phyloP scores from a whole-genome alignment of 2,888 invertebrate species.

The Hartigia nigra region DNA sequence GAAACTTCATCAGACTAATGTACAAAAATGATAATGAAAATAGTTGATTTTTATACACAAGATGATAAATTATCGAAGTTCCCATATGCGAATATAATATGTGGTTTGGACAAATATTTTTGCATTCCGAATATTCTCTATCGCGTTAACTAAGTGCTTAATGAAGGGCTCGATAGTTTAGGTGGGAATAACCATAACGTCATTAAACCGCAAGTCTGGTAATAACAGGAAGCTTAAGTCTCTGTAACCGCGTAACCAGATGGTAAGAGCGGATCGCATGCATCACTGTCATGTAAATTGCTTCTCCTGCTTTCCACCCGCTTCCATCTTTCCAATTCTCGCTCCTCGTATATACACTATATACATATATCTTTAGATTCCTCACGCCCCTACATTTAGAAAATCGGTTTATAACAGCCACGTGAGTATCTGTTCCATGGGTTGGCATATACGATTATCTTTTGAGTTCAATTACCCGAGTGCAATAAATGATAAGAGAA shows the following conservation, averaged over 20 bases:
- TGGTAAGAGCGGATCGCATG: slow-evolving; percentile 40
- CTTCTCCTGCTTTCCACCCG: slow-evolving; percentile 20
- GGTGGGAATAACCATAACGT: slow-evolving; percentile 30
- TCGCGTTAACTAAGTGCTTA: slow-evolving; percentile 13
- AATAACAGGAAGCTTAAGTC: slow-evolving; percentile 37
- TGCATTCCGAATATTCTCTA: not conserved
- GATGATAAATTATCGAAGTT: not conserved
- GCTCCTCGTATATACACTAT: not conserved
- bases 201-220: slow-evolving; percentile 44
- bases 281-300: slow-evolving; percentile 45
- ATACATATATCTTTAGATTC: not conserved
- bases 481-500: not conserved
- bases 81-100: not conserved
- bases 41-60: not conserved
- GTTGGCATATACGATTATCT: not conserved
- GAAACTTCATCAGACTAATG: not conserved
- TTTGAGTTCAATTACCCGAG: not conserved
- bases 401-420: slow-evolving; percentile 21
- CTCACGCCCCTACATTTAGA: slow-evolving; percentile 18
- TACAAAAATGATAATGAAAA: not conserved
- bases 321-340: not conserved
- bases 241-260: slow-evolving; percentile 35
- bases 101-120: not conserved
- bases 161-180: slow-evolving; percentile 12
- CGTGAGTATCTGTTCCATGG: slow-evolving; percentile 8